These are phyloP conservation scores for Lochmaea crataegi DNA, from an alignment of 2,888 invertebrate species.

Conservation along the genomic window DNA sequence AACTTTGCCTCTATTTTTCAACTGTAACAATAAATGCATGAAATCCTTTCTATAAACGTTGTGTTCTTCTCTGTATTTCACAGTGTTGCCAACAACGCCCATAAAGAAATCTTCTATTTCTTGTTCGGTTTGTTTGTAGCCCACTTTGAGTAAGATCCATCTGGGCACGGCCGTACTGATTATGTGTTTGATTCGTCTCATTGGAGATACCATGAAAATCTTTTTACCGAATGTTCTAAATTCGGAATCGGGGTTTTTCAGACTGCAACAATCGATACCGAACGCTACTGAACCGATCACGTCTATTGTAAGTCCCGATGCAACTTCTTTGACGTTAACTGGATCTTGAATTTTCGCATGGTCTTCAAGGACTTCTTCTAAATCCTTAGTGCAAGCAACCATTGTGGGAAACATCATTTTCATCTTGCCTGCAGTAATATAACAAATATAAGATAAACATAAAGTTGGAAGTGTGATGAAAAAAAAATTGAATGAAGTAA, in stretches of 20 bases:
- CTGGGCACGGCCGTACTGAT: constrained; percentile 42
- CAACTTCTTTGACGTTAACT: constrained; percentile 64
- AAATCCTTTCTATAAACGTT: constrained; percentile 68
- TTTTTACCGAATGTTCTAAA: constrained; percentile 59
- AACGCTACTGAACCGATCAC: constrained; percentile 72
- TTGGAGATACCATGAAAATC: constrained; percentile 44
- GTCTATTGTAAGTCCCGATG: constrained; percentile 70
- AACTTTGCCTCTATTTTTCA: constrained; percentile 62
- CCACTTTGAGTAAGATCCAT: constrained; percentile 47
- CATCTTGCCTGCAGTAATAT: constrained; percentile 67
- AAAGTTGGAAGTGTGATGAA: too few species aligned
- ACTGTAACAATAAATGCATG: constrained; percentile 67
- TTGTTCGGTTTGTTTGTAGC: constrained; percentile 46
- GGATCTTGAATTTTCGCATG: constrained; percentile 55
- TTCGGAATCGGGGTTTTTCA: constrained; percentile 66
- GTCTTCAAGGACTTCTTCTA: constrained; percentile 65
- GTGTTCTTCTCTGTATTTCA: constrained; percentile 65
- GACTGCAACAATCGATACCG: constrained; percentile 70
- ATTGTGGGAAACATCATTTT: constrained; percentile 74
- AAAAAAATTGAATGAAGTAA: too few species aligned
- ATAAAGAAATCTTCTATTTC: constrained; percentile 64
- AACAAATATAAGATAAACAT: background rate
- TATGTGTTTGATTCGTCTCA: constrained; percentile 27
- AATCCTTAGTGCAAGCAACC: constrained; percentile 67
- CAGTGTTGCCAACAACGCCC: constrained; percentile 62